Base-by-base conservation (phyloP, 2,113 vertebrate genomes). In the Tachysurus vachellii region DNA sequence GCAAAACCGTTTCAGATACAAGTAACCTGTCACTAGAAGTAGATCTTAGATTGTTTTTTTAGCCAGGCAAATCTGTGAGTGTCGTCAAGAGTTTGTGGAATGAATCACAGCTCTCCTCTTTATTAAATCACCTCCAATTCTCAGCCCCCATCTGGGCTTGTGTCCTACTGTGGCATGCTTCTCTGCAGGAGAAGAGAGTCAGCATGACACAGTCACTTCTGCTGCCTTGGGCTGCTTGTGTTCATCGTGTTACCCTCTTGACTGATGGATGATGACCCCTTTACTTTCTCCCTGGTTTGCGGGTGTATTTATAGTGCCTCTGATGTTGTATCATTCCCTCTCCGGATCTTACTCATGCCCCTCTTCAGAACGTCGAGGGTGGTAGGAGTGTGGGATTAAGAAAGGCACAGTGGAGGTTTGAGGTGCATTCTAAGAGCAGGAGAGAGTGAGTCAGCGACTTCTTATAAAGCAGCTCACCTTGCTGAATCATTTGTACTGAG, bases 371-470 rank as follows among this genome's bases (percentile, higher is more conserved):
- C 64, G 31, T 76, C 47, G 36, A 86, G 47, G 47, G 54, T 85
- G 85, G 73, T 85, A 70, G 50, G n/a, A 80, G 90, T 57, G 73
- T 76, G 80, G 82, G 82, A 86, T 82, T 80, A 80, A 82, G 47
- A 57, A n/a, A 84, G 85, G 81, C 79, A 61, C 61, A 59, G 77
- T 89, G 70, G n/a, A 59, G 70, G 82, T 23, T 56, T 57, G 75
- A 66, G 84, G 59, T 81, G 82, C 84, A 47, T 71, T 83, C 26
- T 77, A 56, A 21, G 85, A 73, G 71, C 47, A 62, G 70, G 36
- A 85, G 83, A 82, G 83, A 64, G 36, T 84, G 83, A 88, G 82
- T 61, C 86, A 91, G 84, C 53, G 61, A 86, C 86, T 76, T 87
- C 50, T 42, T 77, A 82, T 73, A 31, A 16, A 61, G 64, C 17